These are phyloP conservation scores for Entomyzon cyanotis DNA, from an alignment of 2,113 vertebrate genomes.

Conservation along the genomic window DNA sequence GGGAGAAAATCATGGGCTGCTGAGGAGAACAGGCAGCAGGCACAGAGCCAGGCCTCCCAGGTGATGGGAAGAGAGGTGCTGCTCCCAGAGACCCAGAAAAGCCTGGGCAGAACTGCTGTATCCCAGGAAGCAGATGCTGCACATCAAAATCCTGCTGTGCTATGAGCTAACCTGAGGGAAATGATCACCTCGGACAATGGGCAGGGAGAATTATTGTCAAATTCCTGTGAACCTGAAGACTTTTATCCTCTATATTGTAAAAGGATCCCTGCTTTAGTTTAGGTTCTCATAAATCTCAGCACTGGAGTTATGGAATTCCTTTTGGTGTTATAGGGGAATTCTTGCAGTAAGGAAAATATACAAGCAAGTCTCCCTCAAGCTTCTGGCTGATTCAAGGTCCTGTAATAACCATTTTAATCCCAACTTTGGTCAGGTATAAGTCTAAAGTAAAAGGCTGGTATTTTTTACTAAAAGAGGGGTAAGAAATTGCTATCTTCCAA, in stretches of 20 bases:
- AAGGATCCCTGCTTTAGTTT: not conserved
- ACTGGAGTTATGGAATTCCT: not conserved
- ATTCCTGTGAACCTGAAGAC: not conserved
- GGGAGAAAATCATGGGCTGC: not conserved
- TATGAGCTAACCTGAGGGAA: not conserved
- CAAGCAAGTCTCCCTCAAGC: not conserved
- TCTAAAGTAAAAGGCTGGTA: not conserved
- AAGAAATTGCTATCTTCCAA: not conserved
- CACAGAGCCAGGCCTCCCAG: not conserved
- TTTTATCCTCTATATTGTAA: not conserved
- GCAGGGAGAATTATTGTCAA: not conserved
- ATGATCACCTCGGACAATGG: fast-evolving
- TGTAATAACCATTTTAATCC: not conserved
- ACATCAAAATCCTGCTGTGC: not conserved
- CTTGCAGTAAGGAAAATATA: not conserved
- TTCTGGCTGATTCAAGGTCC: not conserved
- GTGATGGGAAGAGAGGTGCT: not conserved
- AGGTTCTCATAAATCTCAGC: not conserved
- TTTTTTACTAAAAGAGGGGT: not conserved
- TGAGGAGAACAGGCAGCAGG: not conserved
- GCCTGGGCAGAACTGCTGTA: not conserved
- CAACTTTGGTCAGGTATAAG: not conserved
- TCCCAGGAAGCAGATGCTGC: not conserved
- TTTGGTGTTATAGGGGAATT: not conserved
- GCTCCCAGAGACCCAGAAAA: not conserved